phyloP scores from a whole-genome alignment of 2,797 vertebrate species.

The Cetoscarus ocellatus region DNA sequence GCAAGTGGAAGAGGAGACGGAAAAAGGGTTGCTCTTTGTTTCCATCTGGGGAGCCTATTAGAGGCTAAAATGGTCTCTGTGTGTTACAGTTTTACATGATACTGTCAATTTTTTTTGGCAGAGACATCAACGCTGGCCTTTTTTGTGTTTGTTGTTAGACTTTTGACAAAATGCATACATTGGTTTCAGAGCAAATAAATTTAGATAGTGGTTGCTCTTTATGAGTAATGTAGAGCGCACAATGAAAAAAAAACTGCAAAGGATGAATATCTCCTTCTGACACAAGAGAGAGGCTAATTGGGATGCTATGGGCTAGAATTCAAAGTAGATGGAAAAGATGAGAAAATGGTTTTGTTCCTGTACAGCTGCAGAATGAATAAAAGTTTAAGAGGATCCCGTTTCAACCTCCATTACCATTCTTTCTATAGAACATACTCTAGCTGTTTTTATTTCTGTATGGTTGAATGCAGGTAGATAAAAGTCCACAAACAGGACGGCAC shows the following conservation, averaged over 20 bases:
- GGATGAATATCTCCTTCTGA: constrained; percentile 5
- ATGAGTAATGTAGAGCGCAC: not conserved
- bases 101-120: not conserved
- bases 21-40: constrained; percentile 39
- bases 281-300: not conserved
- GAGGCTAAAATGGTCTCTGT: constrained; percentile 17
- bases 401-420: constrained; percentile 12
- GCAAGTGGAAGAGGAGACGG: constrained; percentile 28
- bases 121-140: not conserved
- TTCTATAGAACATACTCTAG: constrained; percentile 7
- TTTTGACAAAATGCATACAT: constrained; percentile 2
- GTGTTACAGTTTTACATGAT: constrained; percentile 22
- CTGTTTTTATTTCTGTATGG: constrained; percentile 32
- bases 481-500: constrained; percentile 57
- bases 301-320: not conserved
- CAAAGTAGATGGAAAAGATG: constrained; percentile 16
- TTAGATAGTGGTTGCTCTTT: constrained; percentile 2
- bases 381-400: constrained; percentile 16
- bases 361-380: not conserved
- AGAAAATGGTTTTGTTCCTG: not conserved
- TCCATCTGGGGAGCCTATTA: constrained; percentile 34
- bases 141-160: not conserved
- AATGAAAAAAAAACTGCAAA: not conserved
- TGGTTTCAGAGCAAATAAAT: constrained; percentile 5
- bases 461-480: constrained; percentile 59